Conservation (phyloP, 2,113 vertebrate species). For the Heterochromis multidens region DNA sequence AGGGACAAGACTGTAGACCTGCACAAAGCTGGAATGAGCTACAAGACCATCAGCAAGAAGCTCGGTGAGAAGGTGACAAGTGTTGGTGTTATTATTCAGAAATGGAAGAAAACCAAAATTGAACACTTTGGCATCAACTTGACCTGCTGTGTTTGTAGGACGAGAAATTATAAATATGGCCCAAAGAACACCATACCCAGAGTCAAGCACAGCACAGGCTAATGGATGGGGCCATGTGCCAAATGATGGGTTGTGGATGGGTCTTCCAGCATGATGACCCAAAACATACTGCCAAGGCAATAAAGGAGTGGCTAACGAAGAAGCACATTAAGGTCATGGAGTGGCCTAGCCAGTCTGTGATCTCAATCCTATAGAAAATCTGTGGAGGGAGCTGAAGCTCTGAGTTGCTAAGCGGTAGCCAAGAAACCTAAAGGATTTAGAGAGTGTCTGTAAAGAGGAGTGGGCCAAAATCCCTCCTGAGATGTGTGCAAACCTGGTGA, state of each 20-base stretch:
- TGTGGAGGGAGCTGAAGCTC: background rate
- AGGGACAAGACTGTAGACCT: background rate
- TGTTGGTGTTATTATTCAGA: no score
- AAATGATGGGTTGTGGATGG: no score
- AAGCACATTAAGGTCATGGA: background rate
- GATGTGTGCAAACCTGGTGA: background rate
- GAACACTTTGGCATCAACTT: background rate
- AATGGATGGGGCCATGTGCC: no score
- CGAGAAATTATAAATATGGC: background rate
- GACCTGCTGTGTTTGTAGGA: background rate
- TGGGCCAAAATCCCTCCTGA: background rate
- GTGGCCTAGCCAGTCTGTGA: background rate
- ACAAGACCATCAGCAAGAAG: background rate
- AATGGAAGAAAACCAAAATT: rapidly evolving
- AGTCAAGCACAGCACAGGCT: no score
- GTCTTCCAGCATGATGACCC: background rate
- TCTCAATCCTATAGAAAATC: background rate
- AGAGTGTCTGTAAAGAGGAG: background rate
- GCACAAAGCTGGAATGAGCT: background rate
- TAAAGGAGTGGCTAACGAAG: background rate
- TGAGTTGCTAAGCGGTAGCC: background rate
- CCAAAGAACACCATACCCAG: background rate
- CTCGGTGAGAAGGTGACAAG: background rate
- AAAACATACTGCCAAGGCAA: background rate
- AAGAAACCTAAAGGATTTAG: background rate